A percentile compares a stretch with the other conserved stretches of the same genome.
phyloP scores from a whole-genome alignment of 2,797 vertebrate genomes.

The Eulemur coronatus region DNA sequence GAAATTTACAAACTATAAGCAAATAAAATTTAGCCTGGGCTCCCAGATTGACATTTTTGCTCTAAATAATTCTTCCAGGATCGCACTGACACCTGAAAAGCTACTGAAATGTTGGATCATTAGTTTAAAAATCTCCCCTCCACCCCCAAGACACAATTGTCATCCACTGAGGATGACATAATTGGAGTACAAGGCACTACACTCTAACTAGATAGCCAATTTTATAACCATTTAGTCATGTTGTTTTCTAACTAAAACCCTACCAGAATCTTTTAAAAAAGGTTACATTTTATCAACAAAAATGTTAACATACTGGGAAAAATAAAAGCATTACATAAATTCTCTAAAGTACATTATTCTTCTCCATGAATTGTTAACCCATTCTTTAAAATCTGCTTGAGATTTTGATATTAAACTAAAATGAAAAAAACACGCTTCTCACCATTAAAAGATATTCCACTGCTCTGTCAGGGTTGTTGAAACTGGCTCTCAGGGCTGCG shows the following conservation, averaged over 20 bases:
- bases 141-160: background rate
- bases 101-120: background rate
- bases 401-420: background rate
- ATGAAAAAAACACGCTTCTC: constrained; percentile 65
- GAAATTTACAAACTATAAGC: background rate
- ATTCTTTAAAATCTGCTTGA: constrained; percentile 16
- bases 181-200: background rate
- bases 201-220: background rate
- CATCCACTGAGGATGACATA: background rate
- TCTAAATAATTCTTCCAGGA: background rate
- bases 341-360: background rate
- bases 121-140: background rate
- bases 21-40: background rate
- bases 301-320: background rate
- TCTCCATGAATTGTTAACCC: background rate
- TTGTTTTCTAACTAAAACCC: background rate
- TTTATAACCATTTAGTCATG: background rate
- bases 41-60: background rate
- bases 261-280: background rate
- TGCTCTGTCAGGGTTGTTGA: constrained; percentile 98
- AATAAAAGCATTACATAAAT: background rate
- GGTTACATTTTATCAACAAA: background rate
- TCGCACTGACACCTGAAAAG: background rate
- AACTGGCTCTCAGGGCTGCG: constrained; percentile 95
- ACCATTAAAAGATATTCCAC: constrained; percentile 98